These are phyloP conservation scores for Lithophane ornitopus DNA, from an alignment of 2,888 invertebrate genomes.

Conservation along the genomic window DNA sequence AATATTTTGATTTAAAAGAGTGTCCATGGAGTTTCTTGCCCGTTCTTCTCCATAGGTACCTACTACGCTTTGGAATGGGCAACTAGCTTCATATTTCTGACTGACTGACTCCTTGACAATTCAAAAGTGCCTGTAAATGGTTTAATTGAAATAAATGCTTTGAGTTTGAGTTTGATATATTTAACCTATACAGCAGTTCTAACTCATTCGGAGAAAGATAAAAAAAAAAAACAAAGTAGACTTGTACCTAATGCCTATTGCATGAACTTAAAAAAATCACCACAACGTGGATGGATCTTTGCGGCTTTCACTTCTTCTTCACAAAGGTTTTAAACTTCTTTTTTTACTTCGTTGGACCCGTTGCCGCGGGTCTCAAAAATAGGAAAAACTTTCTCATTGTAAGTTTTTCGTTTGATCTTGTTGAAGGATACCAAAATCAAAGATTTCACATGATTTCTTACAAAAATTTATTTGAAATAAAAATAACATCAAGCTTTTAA, in stretches of 20 bases:
- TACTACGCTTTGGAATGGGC: no score
- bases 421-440: constrained; percentile 41
- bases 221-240: background rate
- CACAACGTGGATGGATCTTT: background rate
- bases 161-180: no score
- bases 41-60: no score
- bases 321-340: background rate
- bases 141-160: no score
- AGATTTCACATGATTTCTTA: constrained; percentile 73
- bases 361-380: background rate
- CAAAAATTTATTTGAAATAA: constrained; percentile 89
- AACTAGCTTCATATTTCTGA: no score
- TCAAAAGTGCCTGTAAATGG: no score
- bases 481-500: constrained; percentile 90
- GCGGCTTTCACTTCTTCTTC: background rate
- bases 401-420: background rate
- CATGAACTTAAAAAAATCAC: background rate
- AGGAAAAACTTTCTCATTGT: background rate
- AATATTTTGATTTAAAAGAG: no score
- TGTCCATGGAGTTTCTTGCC: no score
- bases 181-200: background rate
- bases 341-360: background rate
- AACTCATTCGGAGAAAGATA: background rate
- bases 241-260: background rate
- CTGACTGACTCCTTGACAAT: no score